Conservation (phyloP, 2,797 vertebrate species). For the Sandelia bainsii region DNA sequence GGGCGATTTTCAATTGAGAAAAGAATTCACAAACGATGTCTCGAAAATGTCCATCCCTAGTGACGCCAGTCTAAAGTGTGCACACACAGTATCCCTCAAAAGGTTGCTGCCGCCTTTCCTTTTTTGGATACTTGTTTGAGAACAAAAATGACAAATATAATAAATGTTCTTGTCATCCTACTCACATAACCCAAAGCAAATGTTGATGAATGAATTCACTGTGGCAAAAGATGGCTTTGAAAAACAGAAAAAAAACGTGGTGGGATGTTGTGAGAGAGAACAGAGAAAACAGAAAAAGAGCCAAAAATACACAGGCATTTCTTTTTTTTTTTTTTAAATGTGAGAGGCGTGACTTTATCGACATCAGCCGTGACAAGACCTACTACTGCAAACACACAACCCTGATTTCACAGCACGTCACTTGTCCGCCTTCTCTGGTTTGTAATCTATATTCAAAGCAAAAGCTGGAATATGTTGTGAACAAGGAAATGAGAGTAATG, state of each 20-base stretch:
- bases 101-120: background rate
- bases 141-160: constrained; percentile 44
- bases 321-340: background rate
- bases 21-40: background rate
- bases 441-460: constrained; percentile 41
- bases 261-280: constrained; percentile 25
- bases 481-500: constrained; percentile 43
- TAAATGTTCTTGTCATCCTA: constrained; percentile 31
- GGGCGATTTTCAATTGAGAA: background rate
- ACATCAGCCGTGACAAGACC: constrained; percentile 21
- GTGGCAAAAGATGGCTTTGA: constrained; percentile 14
- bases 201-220: constrained; percentile 23
- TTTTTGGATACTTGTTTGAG: constrained; percentile 14
- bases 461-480: constrained; percentile 29
- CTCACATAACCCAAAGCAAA: constrained; percentile 33
- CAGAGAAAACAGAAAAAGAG: constrained; percentile 12
- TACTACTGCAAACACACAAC: constrained; percentile 3
- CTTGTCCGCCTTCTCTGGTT: constrained; percentile 31
- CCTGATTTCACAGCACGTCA: constrained; percentile 21
- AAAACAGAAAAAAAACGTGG: constrained; percentile 7
- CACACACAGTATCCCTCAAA: constrained; percentile 6
- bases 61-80: background rate
- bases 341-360: constrained; percentile 31
- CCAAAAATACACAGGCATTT: constrained; percentile 12
- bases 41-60: background rate